phyloP scores from a whole-genome alignment of 1,140 invertebrate genomes.

The Potamilus streckersoni region DNA sequence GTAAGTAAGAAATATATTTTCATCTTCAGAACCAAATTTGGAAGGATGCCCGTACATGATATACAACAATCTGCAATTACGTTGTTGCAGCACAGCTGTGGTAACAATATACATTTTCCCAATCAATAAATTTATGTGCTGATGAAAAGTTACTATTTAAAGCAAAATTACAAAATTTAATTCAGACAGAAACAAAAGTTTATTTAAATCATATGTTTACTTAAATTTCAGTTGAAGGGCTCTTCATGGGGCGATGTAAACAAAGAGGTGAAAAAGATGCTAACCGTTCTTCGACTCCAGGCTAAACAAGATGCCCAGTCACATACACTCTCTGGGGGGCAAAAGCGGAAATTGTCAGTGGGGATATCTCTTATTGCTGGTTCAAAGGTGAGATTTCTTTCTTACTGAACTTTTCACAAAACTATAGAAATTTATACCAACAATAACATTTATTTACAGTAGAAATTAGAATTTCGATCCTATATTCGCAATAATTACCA shows the following conservation, averaged over 20 bases:
- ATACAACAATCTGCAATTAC: too few species aligned
- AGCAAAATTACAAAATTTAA: too few species aligned
- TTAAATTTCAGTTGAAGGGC: constrained; percentile 71
- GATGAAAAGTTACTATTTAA: too few species aligned
- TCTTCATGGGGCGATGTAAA: constrained; percentile 71
- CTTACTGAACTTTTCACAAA: neutral
- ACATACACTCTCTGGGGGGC: constrained; percentile 74
- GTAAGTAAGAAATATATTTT: neutral
- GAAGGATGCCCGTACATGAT: too few species aligned
- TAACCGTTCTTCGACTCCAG: constrained; percentile 72
- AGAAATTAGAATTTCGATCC: too few species aligned
- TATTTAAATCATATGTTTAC: too few species aligned
- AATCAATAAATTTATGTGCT: too few species aligned
- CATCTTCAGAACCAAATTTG: constrained; percentile 48
- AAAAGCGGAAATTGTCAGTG: constrained; percentile 70
- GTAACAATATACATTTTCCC: too few species aligned
- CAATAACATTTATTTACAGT: neutral
- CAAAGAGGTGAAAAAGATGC: constrained; percentile 68
- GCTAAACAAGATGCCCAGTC: constrained; percentile 77
- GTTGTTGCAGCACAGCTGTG: too few species aligned
- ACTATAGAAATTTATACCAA: too few species aligned
- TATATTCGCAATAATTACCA: neutral
- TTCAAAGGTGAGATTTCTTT: constrained; percentile 59
- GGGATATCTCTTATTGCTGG: constrained; percentile 71
- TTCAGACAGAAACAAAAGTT: too few species aligned